phyloP scores from a whole-genome alignment of 2,113 vertebrate species.

The Cebidichthys violaceus region DNA sequence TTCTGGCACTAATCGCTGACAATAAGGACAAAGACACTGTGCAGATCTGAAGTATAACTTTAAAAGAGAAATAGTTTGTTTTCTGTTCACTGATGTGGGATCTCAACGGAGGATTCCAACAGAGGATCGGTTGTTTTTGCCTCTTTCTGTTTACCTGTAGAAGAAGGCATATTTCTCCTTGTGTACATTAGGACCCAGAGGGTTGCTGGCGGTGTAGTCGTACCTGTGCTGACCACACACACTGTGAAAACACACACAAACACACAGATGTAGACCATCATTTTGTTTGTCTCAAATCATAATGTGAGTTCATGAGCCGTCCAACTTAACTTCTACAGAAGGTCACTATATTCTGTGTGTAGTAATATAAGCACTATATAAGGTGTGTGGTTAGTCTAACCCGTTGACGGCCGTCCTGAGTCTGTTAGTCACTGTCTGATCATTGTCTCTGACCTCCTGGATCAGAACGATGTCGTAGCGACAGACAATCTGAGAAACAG shows the following conservation, averaged over 20 bases:
- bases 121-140: neutral
- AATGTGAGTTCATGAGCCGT: neutral
- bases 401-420: constrained; percentile 89
- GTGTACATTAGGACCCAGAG: constrained; percentile 87
- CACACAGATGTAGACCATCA: neutral
- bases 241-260: constrained; percentile 67
- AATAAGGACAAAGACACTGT: too few species aligned
- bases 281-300: neutral
- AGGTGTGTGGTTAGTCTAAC: constrained; percentile 70
- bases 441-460: constrained; percentile 91
- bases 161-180: constrained; percentile 92
- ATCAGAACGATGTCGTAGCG: constrained; percentile 89
- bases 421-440: constrained; percentile 83
- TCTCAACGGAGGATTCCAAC: too few species aligned
- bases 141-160: constrained; percentile 83
- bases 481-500: constrained; percentile 82
- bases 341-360: too few species aligned
- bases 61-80: neutral
- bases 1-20: too few species aligned
- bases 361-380: neutral
- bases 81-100: neutral
- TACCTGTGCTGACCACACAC: constrained; percentile 74
- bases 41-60: too few species aligned
- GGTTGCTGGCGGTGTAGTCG: constrained; percentile 83
- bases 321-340: too few species aligned